These are phyloP conservation scores for Peromyscus maniculatus DNA, from an alignment of 2,113 vertebrate genomes.

Conservation along the genomic window DNA sequence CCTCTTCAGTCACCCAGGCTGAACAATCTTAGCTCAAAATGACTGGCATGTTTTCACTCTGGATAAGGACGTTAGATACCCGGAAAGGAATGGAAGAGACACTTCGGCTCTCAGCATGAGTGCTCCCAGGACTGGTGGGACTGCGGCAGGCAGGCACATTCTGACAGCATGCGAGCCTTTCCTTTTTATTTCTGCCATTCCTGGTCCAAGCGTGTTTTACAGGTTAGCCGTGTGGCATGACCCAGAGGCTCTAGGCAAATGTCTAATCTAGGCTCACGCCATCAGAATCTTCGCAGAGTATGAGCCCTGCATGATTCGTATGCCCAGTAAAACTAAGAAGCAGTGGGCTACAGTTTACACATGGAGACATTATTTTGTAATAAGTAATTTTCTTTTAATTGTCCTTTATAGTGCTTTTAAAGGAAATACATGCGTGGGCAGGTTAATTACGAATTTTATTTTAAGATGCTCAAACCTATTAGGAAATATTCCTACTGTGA, in stretches of 20 bases:
- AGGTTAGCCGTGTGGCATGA: neutral
- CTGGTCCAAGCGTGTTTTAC: neutral
- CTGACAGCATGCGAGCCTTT: neutral
- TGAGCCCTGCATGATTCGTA: neutral
- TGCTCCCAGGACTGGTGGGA: neutral
- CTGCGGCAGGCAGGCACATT: neutral
- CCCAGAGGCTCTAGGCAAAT: neutral
- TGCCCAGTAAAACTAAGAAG: neutral
- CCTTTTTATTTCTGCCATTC: neutral
- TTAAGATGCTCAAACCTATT: neutral
- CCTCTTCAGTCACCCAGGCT: neutral
- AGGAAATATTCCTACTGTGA: neutral
- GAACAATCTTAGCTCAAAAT: neutral
- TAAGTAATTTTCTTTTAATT: slow-evolving; percentile 40
- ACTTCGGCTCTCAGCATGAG: neutral
- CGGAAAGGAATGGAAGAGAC: neutral
- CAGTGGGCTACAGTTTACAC: neutral
- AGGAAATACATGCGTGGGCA: neutral
- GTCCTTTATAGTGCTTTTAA: neutral
- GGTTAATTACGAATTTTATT: neutral
- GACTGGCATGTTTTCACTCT: neutral
- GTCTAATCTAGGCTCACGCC: neutral
- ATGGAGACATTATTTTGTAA: slow-evolving; percentile 24
- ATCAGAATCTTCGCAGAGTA: neutral
- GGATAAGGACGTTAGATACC: neutral